Evolutionary conservation across 1,140 invertebrate genomes (phyloP).

Genomic region (Hyposmocoma kahamanoa): DNA sequence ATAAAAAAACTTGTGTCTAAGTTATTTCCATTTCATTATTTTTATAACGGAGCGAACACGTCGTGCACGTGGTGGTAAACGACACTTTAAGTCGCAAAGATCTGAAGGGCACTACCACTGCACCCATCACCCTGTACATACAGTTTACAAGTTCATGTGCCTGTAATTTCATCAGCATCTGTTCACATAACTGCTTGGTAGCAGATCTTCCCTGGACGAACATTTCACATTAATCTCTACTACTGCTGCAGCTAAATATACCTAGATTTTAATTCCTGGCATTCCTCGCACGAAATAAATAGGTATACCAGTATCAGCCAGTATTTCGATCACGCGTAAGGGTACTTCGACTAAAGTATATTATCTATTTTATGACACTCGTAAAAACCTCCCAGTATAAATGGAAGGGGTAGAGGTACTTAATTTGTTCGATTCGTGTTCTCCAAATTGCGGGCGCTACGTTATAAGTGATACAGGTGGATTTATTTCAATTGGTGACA

Average conservation of each 20-base stretch:
- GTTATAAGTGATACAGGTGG: not conserved
- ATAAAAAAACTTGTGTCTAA: too few species aligned
- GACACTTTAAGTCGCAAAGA: too few species aligned
- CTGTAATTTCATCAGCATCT: too few species aligned
- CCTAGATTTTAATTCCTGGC: not conserved
- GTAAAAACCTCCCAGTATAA: conserved; percentile 5
- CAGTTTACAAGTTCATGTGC: too few species aligned
- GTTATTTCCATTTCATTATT: too few species aligned
- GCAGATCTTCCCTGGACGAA: not conserved
- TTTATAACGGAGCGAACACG: too few species aligned
- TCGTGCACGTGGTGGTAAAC: too few species aligned
- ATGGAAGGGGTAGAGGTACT: not conserved
- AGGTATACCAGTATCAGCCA: not conserved
- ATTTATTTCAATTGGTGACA: too few species aligned
- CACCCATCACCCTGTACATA: too few species aligned
- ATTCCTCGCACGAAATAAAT: conserved; percentile 2
- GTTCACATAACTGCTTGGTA: too few species aligned
- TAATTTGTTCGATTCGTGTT: not conserved
- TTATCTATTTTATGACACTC: conserved; percentile 13
- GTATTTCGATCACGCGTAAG: conserved; percentile 13
- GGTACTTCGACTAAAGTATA: conserved; percentile 12
- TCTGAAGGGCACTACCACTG: too few species aligned
- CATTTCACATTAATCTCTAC: not conserved
- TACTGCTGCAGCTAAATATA: not conserved
- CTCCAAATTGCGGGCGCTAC: not conserved